Evolutionary conservation across 1,140 invertebrate genomes (phyloP).

Genomic region (Vanessa atalanta): DNA sequence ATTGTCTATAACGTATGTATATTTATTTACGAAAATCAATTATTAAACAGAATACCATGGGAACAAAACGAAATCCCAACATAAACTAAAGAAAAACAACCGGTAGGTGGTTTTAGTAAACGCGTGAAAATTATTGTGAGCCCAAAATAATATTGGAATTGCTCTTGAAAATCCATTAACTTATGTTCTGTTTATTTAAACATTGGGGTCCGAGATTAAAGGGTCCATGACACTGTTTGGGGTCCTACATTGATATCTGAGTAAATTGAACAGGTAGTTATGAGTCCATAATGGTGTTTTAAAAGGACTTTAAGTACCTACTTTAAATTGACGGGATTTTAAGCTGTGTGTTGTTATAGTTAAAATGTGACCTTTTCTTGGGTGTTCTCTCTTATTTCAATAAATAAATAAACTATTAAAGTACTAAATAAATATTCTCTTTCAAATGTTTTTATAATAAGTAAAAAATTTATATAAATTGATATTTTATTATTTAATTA

Average conservation of each 20-base stretch:
- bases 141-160: conserved; percentile 75
- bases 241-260: conserved; percentile 40
- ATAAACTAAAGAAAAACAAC: conserved; percentile 58
- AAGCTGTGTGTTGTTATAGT: not conserved
- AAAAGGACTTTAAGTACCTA: not conserved
- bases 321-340: not conserved
- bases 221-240: conserved; percentile 43
- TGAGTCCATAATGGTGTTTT: conserved; percentile 10
- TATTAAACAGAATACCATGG: conserved; percentile 45
- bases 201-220: conserved; percentile 54
- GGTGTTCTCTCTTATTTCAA: not conserved
- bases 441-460: not conserved
- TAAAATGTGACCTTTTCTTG: not conserved
- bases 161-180: conserved; percentile 76
- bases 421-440: conserved; percentile 2
- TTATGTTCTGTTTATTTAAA: conserved; percentile 69
- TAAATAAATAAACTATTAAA: not conserved
- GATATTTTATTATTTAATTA: too few species aligned
- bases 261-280: conserved; percentile 44
- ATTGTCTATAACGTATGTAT: too few species aligned
- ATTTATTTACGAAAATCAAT: conserved; percentile 5
- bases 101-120: conserved; percentile 57
- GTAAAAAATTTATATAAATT: too few species aligned
- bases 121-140: conserved; percentile 72
- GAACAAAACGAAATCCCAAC: conserved; percentile 46